Conservation (phyloP, 92 coral and sea anemone genomes). For the Phymanthus crucifer region DNA sequence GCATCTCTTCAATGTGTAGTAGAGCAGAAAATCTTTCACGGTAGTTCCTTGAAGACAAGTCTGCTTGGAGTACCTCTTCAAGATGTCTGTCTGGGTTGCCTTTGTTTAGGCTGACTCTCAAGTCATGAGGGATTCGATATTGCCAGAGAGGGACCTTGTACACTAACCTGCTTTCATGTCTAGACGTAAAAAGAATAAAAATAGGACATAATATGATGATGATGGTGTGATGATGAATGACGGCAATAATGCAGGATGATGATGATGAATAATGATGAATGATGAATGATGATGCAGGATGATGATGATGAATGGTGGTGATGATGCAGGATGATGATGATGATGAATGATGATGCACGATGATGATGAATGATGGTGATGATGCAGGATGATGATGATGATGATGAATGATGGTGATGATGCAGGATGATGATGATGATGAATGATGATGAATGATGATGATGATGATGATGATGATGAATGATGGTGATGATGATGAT, state of each 20-base stretch:
- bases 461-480: too few relatives aligned
- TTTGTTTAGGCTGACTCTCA: conserved; percentile 66
- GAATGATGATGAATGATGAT: too few relatives aligned
- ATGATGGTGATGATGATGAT: too few relatives aligned
- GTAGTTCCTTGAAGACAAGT: conserved; percentile 40
- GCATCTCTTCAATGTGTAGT: conserved; percentile 80
- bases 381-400: too few relatives aligned
- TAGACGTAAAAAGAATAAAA: background rate
- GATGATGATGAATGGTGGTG: background rate
- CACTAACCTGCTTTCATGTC: conserved; percentile 53
- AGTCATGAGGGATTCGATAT: conserved; percentile 55
- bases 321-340: background rate
- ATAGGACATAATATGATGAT: background rate
- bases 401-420: too few relatives aligned
- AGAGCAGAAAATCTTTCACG: conserved; percentile 63
- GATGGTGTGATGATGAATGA: background rate
- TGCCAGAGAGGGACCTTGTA: conserved; percentile 26
- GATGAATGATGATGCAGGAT: background rate
- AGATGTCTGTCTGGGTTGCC: conserved; percentile 62
- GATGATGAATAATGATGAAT: background rate
- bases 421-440: too few relatives aligned
- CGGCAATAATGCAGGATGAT: background rate
- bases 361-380: too few relatives aligned
- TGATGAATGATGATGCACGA: too few relatives aligned
- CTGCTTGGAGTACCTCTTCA: conserved; percentile 41